These are phyloP conservation scores for Lepidurus packardi DNA, from an alignment of 1,140 invertebrate species.

Conservation along the genomic window DNA sequence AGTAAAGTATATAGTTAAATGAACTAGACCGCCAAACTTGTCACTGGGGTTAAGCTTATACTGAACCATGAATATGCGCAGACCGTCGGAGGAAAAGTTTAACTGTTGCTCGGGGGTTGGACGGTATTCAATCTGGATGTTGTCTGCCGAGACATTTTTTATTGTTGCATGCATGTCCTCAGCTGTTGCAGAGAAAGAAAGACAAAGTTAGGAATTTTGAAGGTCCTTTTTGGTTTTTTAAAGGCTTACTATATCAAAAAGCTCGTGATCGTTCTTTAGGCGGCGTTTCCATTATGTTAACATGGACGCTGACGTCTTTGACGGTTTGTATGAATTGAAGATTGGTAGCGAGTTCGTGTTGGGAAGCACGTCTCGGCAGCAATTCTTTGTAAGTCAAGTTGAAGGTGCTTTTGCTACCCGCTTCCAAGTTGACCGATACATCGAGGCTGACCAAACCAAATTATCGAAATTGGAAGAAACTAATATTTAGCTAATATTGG, in stretches of 20 bases:
- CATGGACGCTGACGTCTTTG: slow-evolving; percentile 16
- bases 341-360: slow-evolving; percentile 58
- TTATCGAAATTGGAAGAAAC: no score
- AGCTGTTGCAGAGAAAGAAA: slow-evolving; percentile 29
- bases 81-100: slow-evolving; percentile 45
- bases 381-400: slow-evolving; percentile 61
- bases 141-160: slow-evolving; percentile 29
- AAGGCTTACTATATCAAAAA: neutral
- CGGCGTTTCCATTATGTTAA: slow-evolving; percentile 24
- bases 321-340: slow-evolving; percentile 52
- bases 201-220: no score
- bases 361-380: slow-evolving; percentile 50
- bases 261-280: slow-evolving; percentile 16
- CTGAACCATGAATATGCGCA: slow-evolving; percentile 56
- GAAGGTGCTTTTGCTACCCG: slow-evolving; percentile 53
- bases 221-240: no score
- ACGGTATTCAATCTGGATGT: slow-evolving; percentile 42
- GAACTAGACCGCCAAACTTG: slow-evolving; percentile 50
- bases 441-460: no score
- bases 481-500: no score
- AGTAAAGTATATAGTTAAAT: slow-evolving; percentile 43
- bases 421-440: slow-evolving; percentile 57
- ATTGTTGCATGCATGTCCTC: slow-evolving; percentile 38
- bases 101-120: slow-evolving; percentile 50
- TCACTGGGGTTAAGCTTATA: slow-evolving; percentile 53